Evolutionary conservation across 2,797 vertebrate genomes (phyloP), one percentile per base, ranked within the genome.

Genomic region (Eupleurogrammus muticus): DNA sequence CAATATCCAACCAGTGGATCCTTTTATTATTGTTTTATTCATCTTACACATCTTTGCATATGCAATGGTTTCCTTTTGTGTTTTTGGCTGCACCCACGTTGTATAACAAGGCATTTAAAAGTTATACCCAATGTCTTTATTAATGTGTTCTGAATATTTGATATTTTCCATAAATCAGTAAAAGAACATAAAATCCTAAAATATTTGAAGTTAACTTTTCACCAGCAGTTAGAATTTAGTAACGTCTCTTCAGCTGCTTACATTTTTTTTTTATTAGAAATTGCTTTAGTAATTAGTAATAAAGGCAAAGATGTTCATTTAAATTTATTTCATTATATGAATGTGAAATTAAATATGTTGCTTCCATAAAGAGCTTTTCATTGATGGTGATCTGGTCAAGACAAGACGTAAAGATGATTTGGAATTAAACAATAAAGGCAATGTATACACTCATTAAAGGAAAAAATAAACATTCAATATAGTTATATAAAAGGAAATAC

Each of bases 21-120:
- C 3, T 28, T 79, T 73, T 71, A 71, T 81, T 76, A 14, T 63
- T n/a, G 16, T n/a, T 70, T 14, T 44, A 64, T 51, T 3, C n/a
- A n/a, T n/a, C n/a, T 24, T 59, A 61, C 61, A 8, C 4, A 28
- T 69, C 28, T 54, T 35, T 47, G 19, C 23, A 13, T 20, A 9
- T n/a, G 6, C 23, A 17, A 34, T 3, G 16, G 44, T 19, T 20
- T 52, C 20, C 6, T 20, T 17, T 14, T 23, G 24, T 62, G 5
- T 24, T 20, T 65, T 7, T 23, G 20, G 1, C 40, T 36, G 8
- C 8, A 5, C 50, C 21, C 20, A 17, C 32, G 32, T 16, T 20
- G 5, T 51, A 23, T 70, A 12, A 56, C 46, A 38, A 64, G 32
- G 1, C 7, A 11, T 65, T 40, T 40, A 48, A 13, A 38, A 14